Evolutionary conservation across 2,888 invertebrate species (phyloP).

Genomic region (Hypsopygia costalis): DNA sequence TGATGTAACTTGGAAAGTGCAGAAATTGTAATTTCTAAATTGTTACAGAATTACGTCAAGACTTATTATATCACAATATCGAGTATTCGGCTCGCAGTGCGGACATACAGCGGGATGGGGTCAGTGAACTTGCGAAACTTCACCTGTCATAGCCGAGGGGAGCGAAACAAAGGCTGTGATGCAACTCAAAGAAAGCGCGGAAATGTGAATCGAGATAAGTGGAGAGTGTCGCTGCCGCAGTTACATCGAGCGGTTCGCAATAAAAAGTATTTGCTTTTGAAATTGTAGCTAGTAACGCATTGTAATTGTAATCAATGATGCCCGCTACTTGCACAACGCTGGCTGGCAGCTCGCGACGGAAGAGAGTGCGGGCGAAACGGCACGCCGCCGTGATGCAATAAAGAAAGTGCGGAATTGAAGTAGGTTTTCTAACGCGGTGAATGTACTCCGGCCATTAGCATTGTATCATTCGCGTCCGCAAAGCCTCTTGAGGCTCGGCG

Average conservation of each 20-base stretch:
- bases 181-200: conserved; percentile 61
- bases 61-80: conserved; percentile 65
- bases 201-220: conserved; percentile 37
- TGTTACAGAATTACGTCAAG: conserved; percentile 48
- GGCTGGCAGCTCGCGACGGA: conserved; percentile 46
- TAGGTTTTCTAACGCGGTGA: conserved; percentile 77
- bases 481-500: conserved; percentile 39
- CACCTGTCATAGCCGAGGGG: conserved; percentile 63
- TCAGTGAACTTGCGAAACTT: conserved; percentile 75
- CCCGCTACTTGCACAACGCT: conserved; percentile 60
- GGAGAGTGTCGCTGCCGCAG: conserved; percentile 24
- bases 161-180: conserved; percentile 50
- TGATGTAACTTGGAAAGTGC: conserved; percentile 77
- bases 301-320: conserved; percentile 45
- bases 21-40: conserved; percentile 68
- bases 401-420: conserved; percentile 79
- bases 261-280: conserved; percentile 46
- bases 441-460: conserved; percentile 71
- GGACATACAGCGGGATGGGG: conserved; percentile 55
- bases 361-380: conserved; percentile 72
- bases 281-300: conserved; percentile 44
- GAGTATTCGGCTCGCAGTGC: conserved; percentile 45
- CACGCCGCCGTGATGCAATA: conserved; percentile 71
- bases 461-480: conserved; percentile 64
- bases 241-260: conserved; percentile 22